These are phyloP conservation scores for Polypedilum pembai DNA, from an alignment of 1,140 invertebrate genomes.

Conservation along the genomic window DNA sequence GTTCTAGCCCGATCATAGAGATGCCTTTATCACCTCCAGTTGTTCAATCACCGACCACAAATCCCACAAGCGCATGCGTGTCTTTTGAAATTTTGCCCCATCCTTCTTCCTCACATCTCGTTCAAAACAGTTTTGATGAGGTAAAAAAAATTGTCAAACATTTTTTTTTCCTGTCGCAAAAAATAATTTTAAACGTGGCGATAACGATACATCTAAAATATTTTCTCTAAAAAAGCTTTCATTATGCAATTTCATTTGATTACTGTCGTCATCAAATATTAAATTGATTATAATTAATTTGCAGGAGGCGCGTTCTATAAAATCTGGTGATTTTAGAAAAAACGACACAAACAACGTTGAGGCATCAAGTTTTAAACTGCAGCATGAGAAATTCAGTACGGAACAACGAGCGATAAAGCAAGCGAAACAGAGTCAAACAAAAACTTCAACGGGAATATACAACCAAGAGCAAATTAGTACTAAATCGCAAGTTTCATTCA, in stretches of 20 bases:
- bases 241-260: too few species aligned
- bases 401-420: constrained; percentile 78
- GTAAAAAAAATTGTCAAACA: neutral
- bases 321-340: constrained; percentile 71
- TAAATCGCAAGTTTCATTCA: constrained; percentile 63
- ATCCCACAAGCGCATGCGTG: constrained; percentile 32
- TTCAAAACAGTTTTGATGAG: constrained; percentile 39
- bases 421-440: constrained; percentile 73
- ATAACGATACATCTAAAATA: neutral
- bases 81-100: constrained; percentile 35
- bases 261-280: too few species aligned
- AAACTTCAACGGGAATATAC: constrained; percentile 67
- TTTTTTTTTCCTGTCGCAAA: too few species aligned
- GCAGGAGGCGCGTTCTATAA: constrained; percentile 70
- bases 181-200: neutral
- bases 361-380: constrained; percentile 68
- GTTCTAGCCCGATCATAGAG: constrained; percentile 39
- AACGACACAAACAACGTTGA: constrained; percentile 75
- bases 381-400: constrained; percentile 74
- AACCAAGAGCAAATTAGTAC: constrained; percentile 71
- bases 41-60: neutral
- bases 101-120: neutral
- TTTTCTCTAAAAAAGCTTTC: neutral
- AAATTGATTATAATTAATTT: constrained; percentile 33
- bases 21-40: constrained; percentile 44